These are phyloP conservation scores for Drosophila merina DNA, from an alignment of 2,888 invertebrate genomes.

Conservation along the genomic window DNA sequence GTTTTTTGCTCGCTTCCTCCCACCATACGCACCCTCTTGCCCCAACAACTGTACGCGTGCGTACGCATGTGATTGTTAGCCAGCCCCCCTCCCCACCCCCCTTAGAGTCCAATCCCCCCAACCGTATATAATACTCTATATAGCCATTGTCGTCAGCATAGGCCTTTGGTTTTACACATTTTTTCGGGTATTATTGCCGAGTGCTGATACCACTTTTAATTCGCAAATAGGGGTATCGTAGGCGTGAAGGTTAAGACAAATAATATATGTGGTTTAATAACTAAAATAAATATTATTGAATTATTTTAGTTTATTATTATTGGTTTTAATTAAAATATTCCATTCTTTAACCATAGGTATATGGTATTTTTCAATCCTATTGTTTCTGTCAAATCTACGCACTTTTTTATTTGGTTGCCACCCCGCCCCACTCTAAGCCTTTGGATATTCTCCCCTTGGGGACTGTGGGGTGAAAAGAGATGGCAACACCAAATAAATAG, in stretches of 20 bases:
- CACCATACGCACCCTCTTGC: not conserved
- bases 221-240: slow-evolving; percentile 4
- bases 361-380: not conserved
- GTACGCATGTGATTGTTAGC: slow-evolving; percentile 52
- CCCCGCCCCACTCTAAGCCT: slow-evolving; percentile 32
- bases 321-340: no score
- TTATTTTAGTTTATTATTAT: no score
- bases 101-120: not conserved
- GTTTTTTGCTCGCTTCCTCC: slow-evolving; percentile 20
- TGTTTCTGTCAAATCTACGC: not conserved
- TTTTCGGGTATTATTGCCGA: slow-evolving; percentile 24
- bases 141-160: slow-evolving; percentile 52
- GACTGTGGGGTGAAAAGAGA: slow-evolving; percentile 19
- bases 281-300: no score
- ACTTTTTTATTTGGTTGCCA: slow-evolving; percentile 27
- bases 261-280: not conserved
- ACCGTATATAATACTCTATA: slow-evolving; percentile 20
- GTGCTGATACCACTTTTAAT: slow-evolving; percentile 18
- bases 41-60: slow-evolving; percentile 49
- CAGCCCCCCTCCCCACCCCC: not conserved
- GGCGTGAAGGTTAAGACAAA: not conserved
- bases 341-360: no score
- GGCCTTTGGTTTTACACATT: slow-evolving; percentile 29
- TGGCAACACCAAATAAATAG: slow-evolving; percentile 37
- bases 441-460: slow-evolving; percentile 46